Evolutionary conservation across 2,888 invertebrate species (phyloP), one percentile per base, ranked within the genome.

Genomic region (Xylota sylvarum): DNA sequence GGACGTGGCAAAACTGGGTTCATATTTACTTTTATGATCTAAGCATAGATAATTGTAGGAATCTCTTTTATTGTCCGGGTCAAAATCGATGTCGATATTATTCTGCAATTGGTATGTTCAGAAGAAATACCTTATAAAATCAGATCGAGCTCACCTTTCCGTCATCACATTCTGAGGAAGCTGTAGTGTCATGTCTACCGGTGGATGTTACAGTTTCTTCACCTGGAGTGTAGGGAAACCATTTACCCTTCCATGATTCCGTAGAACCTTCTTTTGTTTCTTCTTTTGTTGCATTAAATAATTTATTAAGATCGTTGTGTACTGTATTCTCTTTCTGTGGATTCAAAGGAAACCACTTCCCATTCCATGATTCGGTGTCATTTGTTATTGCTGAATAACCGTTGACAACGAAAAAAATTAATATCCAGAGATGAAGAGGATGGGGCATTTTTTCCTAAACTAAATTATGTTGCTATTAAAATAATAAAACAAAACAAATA

Each of bases 101-200:
- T 88, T 72, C 90, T 91, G 12, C 5, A 88, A 84, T 50, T 7
- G 52, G 58, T 56, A 58, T 19, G 23, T 35, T 2, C 0, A 14
- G 14, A 4, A 2, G 56, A 17, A 12, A 23, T 23, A 23, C 23
- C 3, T 1, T 3, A 23, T 12, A 14, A 6, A 6, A 52, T 4
- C 4, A 32, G 5, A 1, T 0, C 5, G 23, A 2, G 27, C 87
- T 89, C 91, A 96, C 96, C 92, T 94, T 94, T 60, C 94, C 96
- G 93, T 96, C 94, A 90, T 96, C 96, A 90, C 96, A 96, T 0
- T 92, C 70, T 0, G 37, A 5, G 12, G 32, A 37, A 19, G 17
- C 0, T 14, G 2, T 43, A 43, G 43, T 14, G 9, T 17, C 5
- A 1, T 50, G 56, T 5, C 43, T n/a, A 10, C 5, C 87, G 0